A percentile compares a stretch with the other conserved stretches of the same genome.
These are phyloP conservation scores for Cnemophilus loriae DNA, from an alignment of 2,113 vertebrate genomes.

Conservation along the genomic window DNA sequence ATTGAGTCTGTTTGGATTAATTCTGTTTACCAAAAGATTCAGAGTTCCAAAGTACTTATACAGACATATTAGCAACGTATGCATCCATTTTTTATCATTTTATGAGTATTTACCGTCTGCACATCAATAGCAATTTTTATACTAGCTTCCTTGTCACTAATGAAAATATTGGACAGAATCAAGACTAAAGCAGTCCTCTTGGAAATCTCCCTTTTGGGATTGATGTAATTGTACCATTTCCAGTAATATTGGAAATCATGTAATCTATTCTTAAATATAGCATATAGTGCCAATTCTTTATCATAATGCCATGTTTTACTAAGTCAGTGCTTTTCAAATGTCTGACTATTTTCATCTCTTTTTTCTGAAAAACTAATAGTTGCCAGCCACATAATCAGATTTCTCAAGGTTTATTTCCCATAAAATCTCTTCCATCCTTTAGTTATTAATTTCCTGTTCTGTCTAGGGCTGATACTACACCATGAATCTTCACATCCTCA, in stretches of 20 bases:
- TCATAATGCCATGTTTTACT: neutral
- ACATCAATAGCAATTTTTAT: neutral
- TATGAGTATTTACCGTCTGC: neutral
- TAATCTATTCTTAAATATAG: neutral
- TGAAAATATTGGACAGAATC: neutral
- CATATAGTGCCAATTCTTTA: neutral
- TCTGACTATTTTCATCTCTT: neutral
- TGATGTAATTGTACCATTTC: neutral
- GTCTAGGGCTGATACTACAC: neutral
- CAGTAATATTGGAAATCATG: neutral
- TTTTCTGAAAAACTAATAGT: neutral
- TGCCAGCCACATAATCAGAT: neutral
- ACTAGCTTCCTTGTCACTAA: neutral
- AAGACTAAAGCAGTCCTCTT: neutral
- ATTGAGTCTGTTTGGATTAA: neutral
- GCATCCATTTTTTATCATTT: neutral
- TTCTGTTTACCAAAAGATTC: neutral
- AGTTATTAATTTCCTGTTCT: neutral
- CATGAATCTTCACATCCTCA: neutral
- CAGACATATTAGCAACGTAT: neutral
- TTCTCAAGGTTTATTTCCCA: neutral
- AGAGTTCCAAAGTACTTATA: neutral
- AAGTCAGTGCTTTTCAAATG: neutral
- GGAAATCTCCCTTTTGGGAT: neutral
- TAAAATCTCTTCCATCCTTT: neutral